Conservation (phyloP, 2,113 vertebrate genomes). For the Dicaeum eximium region DNA sequence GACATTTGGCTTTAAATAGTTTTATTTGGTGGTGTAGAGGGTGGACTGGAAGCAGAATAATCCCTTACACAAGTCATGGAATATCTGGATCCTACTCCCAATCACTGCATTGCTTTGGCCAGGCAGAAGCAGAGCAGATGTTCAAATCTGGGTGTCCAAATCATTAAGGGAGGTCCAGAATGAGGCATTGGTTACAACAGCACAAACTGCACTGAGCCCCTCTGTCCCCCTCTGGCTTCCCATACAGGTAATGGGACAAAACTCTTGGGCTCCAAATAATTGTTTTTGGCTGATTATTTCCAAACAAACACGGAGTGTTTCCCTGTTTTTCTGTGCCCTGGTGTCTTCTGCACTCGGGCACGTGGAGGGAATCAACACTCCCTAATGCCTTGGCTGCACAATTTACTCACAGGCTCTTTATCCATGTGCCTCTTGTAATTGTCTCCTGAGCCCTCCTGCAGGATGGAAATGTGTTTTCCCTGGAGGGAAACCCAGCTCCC, state of each 20-base stretch:
- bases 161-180: not conserved
- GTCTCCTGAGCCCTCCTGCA: not conserved
- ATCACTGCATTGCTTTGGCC: not conserved
- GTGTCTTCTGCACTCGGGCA: not conserved
- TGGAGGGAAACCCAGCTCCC: not conserved
- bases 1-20: constrained; percentile 8
- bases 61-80: not conserved
- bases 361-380: not conserved
- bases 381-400: not conserved
- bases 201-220: not conserved
- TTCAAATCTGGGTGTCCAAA: not conserved
- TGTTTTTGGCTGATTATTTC: not conserved
- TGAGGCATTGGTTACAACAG: not conserved
- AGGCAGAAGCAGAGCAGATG: not conserved
- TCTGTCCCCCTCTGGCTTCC: not conserved
- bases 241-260: not conserved
- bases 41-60: not conserved
- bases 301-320: not conserved
- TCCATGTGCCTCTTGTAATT: not conserved
- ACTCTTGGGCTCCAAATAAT: not conserved
- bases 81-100: not conserved
- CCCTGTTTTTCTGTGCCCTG: not conserved
- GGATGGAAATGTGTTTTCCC: not conserved
- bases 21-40: not conserved
- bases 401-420: not conserved